These are phyloP conservation scores for Polypedilum vanderplanki DNA, from an alignment of 1,140 invertebrate species.

Conservation along the genomic window DNA sequence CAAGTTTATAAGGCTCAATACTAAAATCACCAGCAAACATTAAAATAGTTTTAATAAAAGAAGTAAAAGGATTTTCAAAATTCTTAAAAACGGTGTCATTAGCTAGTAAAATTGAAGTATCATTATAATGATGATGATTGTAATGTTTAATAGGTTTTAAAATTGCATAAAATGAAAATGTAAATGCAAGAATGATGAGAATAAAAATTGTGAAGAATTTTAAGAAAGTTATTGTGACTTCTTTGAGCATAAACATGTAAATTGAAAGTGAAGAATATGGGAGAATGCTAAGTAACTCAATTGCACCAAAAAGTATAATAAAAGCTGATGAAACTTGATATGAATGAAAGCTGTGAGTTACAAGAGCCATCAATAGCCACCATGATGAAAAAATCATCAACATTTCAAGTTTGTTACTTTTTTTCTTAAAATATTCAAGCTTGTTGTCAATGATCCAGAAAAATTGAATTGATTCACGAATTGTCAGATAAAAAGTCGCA, in stretches of 20 bases:
- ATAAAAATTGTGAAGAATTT: neutral
- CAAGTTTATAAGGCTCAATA: neutral
- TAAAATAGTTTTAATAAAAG: neutral
- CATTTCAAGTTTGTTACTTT: slow-evolving; percentile 1
- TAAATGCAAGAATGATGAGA: neutral
- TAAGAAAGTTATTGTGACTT: neutral
- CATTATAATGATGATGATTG: neutral
- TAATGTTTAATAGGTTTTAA: neutral
- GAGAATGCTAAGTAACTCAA: neutral
- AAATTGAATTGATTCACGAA: neutral
- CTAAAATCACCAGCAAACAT: slow-evolving; percentile 11
- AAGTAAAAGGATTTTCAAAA: neutral
- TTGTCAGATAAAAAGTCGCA: neutral
- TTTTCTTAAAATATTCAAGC: neutral
- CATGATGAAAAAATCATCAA: neutral
- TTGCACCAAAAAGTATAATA: slow-evolving; percentile 14
- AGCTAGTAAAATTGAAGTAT: neutral
- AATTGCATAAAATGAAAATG: neutral
- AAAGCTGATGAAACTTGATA: slow-evolving; percentile 7
- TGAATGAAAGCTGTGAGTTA: neutral
- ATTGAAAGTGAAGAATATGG: neutral
- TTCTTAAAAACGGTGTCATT: neutral
- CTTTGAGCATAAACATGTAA: slow-evolving; percentile 1
- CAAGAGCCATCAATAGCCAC: neutral
- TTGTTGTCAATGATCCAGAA: slow-evolving; percentile 13